Evolutionary conservation across 2,113 vertebrate species (phyloP).

Genomic region (Gobius niger): DNA sequence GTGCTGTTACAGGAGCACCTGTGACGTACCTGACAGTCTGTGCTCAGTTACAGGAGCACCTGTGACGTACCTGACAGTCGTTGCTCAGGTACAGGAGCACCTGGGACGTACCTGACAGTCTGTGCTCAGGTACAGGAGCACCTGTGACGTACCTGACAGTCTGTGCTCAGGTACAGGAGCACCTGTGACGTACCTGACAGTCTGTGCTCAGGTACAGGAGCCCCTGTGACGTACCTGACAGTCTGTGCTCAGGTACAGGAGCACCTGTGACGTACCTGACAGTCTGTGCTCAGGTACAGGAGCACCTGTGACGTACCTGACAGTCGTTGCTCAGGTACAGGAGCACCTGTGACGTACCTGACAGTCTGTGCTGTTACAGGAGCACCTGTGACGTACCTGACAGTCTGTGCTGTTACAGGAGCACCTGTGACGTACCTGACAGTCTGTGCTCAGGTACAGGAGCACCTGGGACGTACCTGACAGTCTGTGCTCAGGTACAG

Average conservation of each 20-base stretch:
- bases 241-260: constrained; percentile 66
- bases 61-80: constrained; percentile 71
- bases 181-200: constrained; percentile 65
- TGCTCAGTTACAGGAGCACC: constrained; percentile 34
- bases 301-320: constrained; percentile 63
- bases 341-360: constrained; percentile 63
- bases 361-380: constrained; percentile 51
- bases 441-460: constrained; percentile 66
- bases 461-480: constrained; percentile 63
- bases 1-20: constrained; percentile 23
- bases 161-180: constrained; percentile 61
- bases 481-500: constrained; percentile 68
- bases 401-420: constrained; percentile 51
- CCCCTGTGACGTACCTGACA: constrained; percentile 65
- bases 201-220: constrained; percentile 66
- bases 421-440: constrained; percentile 65
- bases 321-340: constrained; percentile 68
- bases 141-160: constrained; percentile 69
- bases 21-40: constrained; percentile 72
- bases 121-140: constrained; percentile 58
- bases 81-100: constrained; percentile 58
- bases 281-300: constrained; percentile 66
- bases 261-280: constrained; percentile 65
- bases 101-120: constrained; percentile 71
- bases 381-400: constrained; percentile 63